Base-by-base conservation (phyloP, 2,797 vertebrate genomes). In the Mus minutoides region DNA sequence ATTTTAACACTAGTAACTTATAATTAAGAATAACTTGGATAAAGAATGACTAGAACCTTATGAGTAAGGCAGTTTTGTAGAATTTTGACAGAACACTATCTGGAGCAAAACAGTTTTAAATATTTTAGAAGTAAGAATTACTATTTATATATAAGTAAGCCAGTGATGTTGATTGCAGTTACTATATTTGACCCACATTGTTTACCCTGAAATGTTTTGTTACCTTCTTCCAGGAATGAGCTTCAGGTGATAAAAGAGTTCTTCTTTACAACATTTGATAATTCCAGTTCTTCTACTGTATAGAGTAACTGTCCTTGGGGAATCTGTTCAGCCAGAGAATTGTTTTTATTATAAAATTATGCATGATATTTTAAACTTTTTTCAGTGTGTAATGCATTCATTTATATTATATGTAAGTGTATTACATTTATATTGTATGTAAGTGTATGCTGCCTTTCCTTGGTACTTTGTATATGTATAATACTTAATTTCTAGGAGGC, bases 41-140 rank as follows among this genome's bases (percentile, higher is more conserved):
- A 89, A 90, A 69, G n/a, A 90, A 52, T 94, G 21, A 87, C 58
- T 62, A 8, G 88, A 95, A n/a, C 24, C 6, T 21, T 76, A 12
- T 87, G 60, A 94, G 67, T 94, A 58, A 87, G 91, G 19, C 6
- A 77, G 37, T 80, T 75, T 84, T 92, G 6, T 85, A 88, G 60
- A 94, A 85, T 82, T 80, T 93, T 92, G 78, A 46, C 24, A 96
- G 60, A 93, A 60, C 46, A n/a, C 83, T 87, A 52, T 86, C 37
- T 49, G 85, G 21, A 93, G 29, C 54, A 92, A 75, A 96, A 29
- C n/a, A 95, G 21, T 90, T 43, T 93, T 88, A 92, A 79, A 46
- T 73, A 64, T 54, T 94, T 69, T 54, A 64, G 69, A 77, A 80
- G 40, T 46, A 76, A 90, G 84, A 94, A 78, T 52, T 40, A 46